Base-by-base conservation (phyloP, 2,113 vertebrate genomes). In the Podarcis cretensis region DNA sequence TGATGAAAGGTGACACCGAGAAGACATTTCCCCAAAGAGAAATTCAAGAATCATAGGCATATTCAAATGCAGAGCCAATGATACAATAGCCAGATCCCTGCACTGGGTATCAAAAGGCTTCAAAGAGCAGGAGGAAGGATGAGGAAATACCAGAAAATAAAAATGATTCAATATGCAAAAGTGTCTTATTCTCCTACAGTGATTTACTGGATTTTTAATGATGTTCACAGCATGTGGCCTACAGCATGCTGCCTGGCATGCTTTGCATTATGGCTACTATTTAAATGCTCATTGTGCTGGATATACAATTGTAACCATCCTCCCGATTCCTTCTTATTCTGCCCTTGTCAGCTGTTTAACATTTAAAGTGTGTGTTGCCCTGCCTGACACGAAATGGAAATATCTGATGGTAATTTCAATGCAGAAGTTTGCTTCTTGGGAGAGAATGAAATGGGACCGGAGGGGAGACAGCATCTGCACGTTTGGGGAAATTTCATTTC, bases 221-320 rank as follows among this genome's bases (percentile, higher is more conserved):
- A 93, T 91, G 93, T 94, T 92, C 92, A 89, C 92, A 94, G 94
- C 90, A 81, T 40, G 93, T 89, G 77, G 20, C 89, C 82, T 93
- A 40, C 89, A 88, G 88, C 89, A 90, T 75, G 74, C 90, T 89
- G 68, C 48, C 74, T 66, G 74, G 91, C 85, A 83, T 1, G 89
- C 78, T 90, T 92, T 84, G 84, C 77, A 83, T 81, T 23, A 32
- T 74, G 66, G 54, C 37, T 21, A 78, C 74, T 74, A 74, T 78
- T 90, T 78, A 65, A 0, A 89, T 91, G 30, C 8, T 10, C 81
- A 32, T 79, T 92, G 59, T 69, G 89, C 89, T 91, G 84, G 74
- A 74, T 89, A 25, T 69, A 92, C 69, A 91, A 81, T 88, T 91
- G 88, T 14, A 82, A n/a, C 73, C 0, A 2, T 83, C 79, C 75